A percentile compares a stretch with the other conserved stretches of the same genome.
phyloP scores from a whole-genome alignment of 1,140 invertebrate genomes.

The Drosophila ficusphila region DNA sequence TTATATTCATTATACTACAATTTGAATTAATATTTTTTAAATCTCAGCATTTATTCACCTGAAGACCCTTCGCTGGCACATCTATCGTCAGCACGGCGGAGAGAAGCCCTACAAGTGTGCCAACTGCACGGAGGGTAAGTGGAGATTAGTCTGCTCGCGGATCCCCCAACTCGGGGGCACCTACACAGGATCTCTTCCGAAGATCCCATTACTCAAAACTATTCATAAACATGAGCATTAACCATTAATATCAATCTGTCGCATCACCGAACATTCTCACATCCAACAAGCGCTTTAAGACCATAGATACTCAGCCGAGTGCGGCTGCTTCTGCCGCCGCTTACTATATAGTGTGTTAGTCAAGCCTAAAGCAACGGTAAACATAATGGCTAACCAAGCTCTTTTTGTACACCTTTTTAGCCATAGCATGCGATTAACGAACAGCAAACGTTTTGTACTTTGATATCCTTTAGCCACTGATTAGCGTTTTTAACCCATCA shows the following conservation, averaged over 20 bases:
- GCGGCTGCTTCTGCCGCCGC: constrained; percentile 53
- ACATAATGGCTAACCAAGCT: constrained; percentile 52
- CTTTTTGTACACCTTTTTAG: constrained; percentile 59
- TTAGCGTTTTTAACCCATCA: constrained; percentile 21
- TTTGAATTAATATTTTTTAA: neutral
- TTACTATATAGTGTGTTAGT: constrained; percentile 65
- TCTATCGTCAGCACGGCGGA: constrained; percentile 75
- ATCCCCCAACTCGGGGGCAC: neutral
- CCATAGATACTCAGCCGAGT: constrained; percentile 49
- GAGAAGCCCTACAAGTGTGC: constrained; percentile 78
- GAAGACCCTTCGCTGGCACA: constrained; percentile 78
- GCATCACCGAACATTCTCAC: constrained; percentile 61
- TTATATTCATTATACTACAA: too few relatives aligned
- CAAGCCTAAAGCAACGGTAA: constrained; percentile 68
- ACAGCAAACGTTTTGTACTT: constrained; percentile 39
- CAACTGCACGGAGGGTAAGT: constrained; percentile 76
- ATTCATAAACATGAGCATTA: constrained; percentile 52
- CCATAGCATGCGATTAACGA: constrained; percentile 49
- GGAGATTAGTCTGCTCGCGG: neutral
- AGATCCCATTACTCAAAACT: neutral
- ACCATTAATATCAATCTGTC: constrained; percentile 64
- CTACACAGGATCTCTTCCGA: constrained; percentile 1
- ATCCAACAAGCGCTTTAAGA: constrained; percentile 59
- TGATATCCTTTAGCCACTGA: constrained; percentile 31
- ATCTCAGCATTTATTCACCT: constrained; percentile 73